Evolutionary conservation across 2,113 vertebrate species (phyloP), one percentile per base, ranked within the genome.

Genomic region (Myiopsitta monachus): DNA sequence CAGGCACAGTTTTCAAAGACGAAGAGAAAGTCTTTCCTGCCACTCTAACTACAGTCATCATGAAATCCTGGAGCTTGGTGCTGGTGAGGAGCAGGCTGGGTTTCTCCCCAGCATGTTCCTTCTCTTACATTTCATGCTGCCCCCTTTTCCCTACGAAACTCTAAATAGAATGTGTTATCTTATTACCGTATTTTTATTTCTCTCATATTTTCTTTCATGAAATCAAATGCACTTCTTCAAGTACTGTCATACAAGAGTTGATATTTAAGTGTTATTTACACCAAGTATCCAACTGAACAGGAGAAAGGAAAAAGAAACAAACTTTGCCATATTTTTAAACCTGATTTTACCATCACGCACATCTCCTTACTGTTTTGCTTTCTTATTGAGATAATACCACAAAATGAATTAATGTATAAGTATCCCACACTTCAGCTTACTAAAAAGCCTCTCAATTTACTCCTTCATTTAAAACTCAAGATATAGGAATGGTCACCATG

Each of bases 21-120:
- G 83, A 95, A 96, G 86, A 87, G 83, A 91, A 95, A 84, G 38
- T 49, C 80, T 93, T 89, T 92, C 49, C 83, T 96, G 36, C 30
- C 62, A 76, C 31, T 90, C 74, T 33, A 92, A 28, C 83, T 70
- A 30, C 49, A 87, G 61, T 31, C 4, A 0, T 76, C 76, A 66
- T 3, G 46, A 94, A 95, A 88, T 67, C 79, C 59, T 8, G 3
- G 41, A 70, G 36, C 0, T 0, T 0, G 0, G 33, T 41, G 14
- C 51, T 67, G 15, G 11, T 4, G 62, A 69, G 63, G 21, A 1
- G 1, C 18, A 78, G 69, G 7, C 7, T 41, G 24, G 2, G 14
- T 83, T 93, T 92, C 47, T 72, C 36, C 21, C 22, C 33, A 17
- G 3, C 1, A 0, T 33, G 9, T 49, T 90, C 24, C 47, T 72